phyloP scores from a whole-genome alignment of 1,140 invertebrate species.

The Hesperophylax magnus region DNA sequence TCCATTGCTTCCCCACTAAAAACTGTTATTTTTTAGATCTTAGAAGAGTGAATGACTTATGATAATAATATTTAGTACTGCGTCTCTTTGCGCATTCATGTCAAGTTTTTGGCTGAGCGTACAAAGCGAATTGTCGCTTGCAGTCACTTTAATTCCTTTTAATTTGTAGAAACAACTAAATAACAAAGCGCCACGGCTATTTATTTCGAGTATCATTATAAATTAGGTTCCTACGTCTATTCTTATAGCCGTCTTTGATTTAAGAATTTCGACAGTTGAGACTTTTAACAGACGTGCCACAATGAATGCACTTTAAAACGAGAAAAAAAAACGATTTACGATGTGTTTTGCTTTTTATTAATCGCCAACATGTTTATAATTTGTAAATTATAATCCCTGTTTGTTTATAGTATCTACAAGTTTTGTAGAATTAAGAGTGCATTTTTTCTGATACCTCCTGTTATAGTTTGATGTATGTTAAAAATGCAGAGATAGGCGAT shows the following conservation, averaged over 20 bases:
- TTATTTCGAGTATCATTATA: slow-evolving; percentile 13
- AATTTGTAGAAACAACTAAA: slow-evolving; percentile 10
- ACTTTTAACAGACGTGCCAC: not conserved
- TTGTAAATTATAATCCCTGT: not conserved
- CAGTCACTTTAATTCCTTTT: slow-evolving; percentile 9
- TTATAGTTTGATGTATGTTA: no score
- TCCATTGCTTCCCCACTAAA: no score
- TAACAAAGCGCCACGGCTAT: not conserved
- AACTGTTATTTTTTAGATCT: no score
- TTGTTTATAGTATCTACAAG: not conserved
- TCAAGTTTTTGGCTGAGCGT: slow-evolving; percentile 1
- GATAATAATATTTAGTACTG: no score
- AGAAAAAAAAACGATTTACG: slow-evolving; percentile 13
- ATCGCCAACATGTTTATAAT: slow-evolving; percentile 17
- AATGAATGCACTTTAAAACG: slow-evolving; percentile 18
- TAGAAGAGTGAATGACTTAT: no score
- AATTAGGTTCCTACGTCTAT: not conserved
- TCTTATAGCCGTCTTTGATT: slow-evolving; percentile 10
- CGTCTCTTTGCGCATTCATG: not conserved
- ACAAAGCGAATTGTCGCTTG: not conserved
- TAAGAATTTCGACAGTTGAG: not conserved
- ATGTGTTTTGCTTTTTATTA: slow-evolving; percentile 15
- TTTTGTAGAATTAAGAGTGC: no score
- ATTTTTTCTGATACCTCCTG: no score
- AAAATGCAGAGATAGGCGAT: no score